These are phyloP conservation scores for Balearica regulorum DNA, from an alignment of 2,797 vertebrate genomes.

Conservation along the genomic window DNA sequence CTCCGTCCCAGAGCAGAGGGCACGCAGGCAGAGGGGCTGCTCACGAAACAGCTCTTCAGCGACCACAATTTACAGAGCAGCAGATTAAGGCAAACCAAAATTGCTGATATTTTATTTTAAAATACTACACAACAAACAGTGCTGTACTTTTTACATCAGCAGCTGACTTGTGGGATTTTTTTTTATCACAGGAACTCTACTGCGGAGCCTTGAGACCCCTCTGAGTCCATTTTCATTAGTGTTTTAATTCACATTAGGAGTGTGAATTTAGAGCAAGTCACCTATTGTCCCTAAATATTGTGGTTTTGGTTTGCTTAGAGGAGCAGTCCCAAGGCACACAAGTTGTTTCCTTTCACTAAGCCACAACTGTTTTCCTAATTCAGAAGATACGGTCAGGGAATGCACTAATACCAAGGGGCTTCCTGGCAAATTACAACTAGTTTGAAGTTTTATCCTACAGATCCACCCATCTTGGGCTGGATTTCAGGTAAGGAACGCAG, in stretches of 20 bases:
- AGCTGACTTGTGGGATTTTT: not conserved
- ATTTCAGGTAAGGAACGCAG: not conserved
- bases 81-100: not conserved
- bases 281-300: not conserved
- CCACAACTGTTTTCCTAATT: constrained; percentile 13
- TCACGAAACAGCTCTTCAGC: not conserved
- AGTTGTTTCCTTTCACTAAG: not conserved
- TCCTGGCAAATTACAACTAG: not conserved
- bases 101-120: not conserved
- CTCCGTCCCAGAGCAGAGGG: rapidly evolving
- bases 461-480: not conserved
- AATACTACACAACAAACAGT: not conserved
- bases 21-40: not conserved
- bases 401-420: not conserved
- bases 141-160: not conserved
- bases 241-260: not conserved
- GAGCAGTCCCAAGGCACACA: not conserved
- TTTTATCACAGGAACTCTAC: not conserved
- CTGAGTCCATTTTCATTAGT: not conserved
- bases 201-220: not conserved
- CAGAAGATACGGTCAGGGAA: not conserved
- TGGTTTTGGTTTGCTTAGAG: not conserved
- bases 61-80: not conserved
- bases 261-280: not conserved
- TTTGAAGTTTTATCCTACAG: constrained; percentile 6